These are phyloP conservation scores for Yponomeuta malinellus DNA, from an alignment of 2,888 invertebrate species.

Conservation along the genomic window DNA sequence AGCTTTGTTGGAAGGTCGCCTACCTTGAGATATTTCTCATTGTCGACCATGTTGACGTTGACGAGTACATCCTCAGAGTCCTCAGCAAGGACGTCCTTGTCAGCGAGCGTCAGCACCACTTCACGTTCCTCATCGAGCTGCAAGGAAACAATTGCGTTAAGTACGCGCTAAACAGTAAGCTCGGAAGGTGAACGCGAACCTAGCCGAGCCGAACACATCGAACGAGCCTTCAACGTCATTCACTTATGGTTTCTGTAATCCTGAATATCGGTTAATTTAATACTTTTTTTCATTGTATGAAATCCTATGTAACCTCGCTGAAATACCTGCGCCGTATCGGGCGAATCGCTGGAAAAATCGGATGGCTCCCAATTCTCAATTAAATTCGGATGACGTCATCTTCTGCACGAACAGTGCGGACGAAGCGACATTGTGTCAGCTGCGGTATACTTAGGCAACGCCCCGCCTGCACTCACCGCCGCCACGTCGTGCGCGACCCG, in stretches of 20 bases:
- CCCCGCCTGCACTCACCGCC: constrained; percentile 40
- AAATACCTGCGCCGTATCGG: no score
- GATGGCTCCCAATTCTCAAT: no score
- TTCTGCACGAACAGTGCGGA: no score
- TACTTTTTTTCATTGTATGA: no score
- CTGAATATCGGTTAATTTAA: no score
- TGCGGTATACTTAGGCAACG: no score
- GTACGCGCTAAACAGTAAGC: background rate
- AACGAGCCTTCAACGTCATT: no score
- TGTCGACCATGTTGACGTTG: constrained; percentile 92
- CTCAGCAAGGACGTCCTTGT: constrained; percentile 91
- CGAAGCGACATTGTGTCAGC: no score
- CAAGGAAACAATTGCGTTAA: background rate
- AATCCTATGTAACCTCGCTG: no score
- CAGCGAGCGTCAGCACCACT: constrained; percentile 94
- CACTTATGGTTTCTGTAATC: no score
- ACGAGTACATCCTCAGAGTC: constrained; percentile 90
- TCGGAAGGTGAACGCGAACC: background rate
- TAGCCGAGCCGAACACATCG: background rate
- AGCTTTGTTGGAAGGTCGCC: background rate
- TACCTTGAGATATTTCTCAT: constrained; percentile 87
- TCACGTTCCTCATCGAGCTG: constrained; percentile 84
- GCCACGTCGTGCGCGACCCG: constrained; percentile 89
- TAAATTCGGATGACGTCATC: no score
- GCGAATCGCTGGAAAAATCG: no score